Percentiles rank a stretch among this genome's conserved stretches.
Conservation (phyloP, 92 coral and sea anemone genomes). For the Zoanthus gigantus region DNA sequence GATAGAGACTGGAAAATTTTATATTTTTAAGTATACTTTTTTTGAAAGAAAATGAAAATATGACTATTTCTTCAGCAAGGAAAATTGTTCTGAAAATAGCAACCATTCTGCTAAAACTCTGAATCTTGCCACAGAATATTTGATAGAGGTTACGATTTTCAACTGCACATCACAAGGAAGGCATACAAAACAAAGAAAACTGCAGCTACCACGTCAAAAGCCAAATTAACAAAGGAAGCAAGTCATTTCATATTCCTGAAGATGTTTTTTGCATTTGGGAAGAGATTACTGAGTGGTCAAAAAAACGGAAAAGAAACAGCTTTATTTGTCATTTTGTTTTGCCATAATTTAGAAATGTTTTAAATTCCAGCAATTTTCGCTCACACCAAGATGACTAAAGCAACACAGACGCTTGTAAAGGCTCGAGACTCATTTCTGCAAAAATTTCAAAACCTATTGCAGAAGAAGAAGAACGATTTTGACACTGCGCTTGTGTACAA, state of each 20-base stretch:
- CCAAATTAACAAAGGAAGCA: not conserved
- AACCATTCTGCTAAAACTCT: no score
- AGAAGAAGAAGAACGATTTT: not conserved
- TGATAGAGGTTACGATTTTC: not conserved
- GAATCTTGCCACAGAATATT: no score
- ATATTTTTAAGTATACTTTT: no score
- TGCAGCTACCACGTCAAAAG: not conserved
- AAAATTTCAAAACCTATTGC: not conserved
- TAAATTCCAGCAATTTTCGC: not conserved
- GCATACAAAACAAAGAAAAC: not conserved
- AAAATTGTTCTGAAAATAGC: no score
- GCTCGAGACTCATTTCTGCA: not conserved
- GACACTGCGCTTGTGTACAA: not conserved
- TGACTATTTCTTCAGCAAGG: no score
- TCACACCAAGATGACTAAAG: not conserved
- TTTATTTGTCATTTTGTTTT: not conserved
- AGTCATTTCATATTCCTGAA: not conserved
- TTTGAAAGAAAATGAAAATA: no score
- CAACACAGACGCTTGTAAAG: not conserved
- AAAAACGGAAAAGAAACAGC: not conserved
- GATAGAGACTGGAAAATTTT: no score
- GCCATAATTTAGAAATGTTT: not conserved
- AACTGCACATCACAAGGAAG: not conserved
- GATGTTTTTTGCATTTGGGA: not conserved
- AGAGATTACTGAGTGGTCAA: not conserved